Evolutionary conservation across 2,797 vertebrate genomes (phyloP).

Genomic region (Iguana delicatissima): DNA sequence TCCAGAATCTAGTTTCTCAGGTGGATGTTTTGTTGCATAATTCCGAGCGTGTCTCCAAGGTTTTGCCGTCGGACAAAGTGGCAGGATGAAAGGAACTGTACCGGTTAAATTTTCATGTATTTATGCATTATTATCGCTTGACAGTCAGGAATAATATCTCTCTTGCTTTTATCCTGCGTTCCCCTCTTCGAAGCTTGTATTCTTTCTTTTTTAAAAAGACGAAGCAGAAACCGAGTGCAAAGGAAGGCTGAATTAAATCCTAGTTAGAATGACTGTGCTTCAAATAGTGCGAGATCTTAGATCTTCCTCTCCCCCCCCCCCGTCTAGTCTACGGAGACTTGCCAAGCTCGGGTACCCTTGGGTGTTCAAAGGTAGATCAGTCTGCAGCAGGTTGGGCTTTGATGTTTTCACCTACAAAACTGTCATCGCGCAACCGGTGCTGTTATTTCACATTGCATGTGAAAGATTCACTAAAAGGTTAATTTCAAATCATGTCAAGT

Average conservation of each 20-base stretch:
- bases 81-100: conserved; percentile 55
- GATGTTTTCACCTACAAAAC: conserved; percentile 90
- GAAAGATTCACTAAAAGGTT: conserved; percentile 84
- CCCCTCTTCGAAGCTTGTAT: conserved; percentile 72
- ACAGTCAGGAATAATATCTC: conserved; percentile 75
- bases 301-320: conserved; percentile 56
- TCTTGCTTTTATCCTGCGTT: conserved; percentile 74
- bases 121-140: conserved; percentile 75
- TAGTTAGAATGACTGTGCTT: conserved; percentile 71
- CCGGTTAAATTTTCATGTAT: conserved; percentile 69
- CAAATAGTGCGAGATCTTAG: conserved; percentile 62
- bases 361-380: conserved; percentile 90
- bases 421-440: conserved; percentile 85
- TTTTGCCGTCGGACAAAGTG: conserved; percentile 66
- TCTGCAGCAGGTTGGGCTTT: conserved; percentile 85
- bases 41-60: conserved; percentile 65
- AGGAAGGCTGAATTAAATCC: conserved; percentile 71
- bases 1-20: conserved; percentile 19
- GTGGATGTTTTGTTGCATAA: conserved; percentile 65
- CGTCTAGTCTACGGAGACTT: conserved; percentile 85
- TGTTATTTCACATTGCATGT: conserved; percentile 84
- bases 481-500: conserved; percentile 88
- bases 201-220: conserved; percentile 52
- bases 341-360: conserved; percentile 86
- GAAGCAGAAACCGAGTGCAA: conserved; percentile 67